A percentile compares a stretch with the other conserved stretches of the same genome.
phyloP scores from a whole-genome alignment of 2,888 invertebrate genomes.

The Lapara coniferarum region DNA sequence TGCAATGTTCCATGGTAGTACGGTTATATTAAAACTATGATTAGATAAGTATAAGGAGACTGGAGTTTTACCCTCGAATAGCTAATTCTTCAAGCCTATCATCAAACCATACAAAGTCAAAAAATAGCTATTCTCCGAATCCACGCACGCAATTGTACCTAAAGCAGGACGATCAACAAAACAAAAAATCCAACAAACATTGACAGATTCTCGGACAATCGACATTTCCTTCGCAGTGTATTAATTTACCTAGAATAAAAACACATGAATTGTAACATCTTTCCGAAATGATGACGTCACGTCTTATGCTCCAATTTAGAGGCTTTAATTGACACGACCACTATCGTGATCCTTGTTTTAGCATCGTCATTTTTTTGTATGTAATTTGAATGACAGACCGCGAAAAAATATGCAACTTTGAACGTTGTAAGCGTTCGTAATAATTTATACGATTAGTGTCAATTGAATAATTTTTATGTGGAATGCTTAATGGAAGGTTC shows the following conservation, averaged over 20 bases:
- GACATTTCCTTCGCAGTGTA: neutral
- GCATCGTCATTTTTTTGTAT: constrained; percentile 4
- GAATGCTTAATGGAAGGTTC: constrained; percentile 16
- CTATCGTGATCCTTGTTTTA: neutral
- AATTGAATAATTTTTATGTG: constrained; percentile 32
- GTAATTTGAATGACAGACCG: constrained; percentile 41
- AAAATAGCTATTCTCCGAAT: neutral
- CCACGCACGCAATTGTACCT: no score
- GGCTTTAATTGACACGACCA: constrained; percentile 5
- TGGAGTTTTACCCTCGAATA: neutral
- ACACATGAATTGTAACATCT: neutral
- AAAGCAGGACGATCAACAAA: no score
- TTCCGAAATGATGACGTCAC: neutral
- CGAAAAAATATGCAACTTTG: constrained; percentile 38
- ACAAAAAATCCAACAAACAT: no score
- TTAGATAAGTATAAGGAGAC: no score
- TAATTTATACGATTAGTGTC: constrained; percentile 43
- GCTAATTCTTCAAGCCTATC: neutral
- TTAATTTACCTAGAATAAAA: neutral
- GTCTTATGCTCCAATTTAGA: neutral
- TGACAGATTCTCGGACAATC: no score
- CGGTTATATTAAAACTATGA: no score
- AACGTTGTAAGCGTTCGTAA: constrained; percentile 33
- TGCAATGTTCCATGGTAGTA: no score
- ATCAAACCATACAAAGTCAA: neutral